Conservation (phyloP, 2,113 vertebrate genomes). For the Cryptotis parvus region DNA sequence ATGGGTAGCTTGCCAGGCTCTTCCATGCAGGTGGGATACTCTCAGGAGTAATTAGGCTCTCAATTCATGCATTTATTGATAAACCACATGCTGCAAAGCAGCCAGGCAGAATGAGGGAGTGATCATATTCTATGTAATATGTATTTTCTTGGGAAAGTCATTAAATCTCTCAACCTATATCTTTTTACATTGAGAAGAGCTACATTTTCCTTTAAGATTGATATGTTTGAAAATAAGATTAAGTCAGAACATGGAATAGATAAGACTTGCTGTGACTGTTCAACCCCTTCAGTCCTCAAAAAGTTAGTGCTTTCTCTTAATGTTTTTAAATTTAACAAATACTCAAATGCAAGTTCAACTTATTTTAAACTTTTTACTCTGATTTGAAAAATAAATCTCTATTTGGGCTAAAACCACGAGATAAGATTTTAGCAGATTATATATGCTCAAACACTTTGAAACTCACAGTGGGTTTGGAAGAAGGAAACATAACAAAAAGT, state of each 20-base stretch:
- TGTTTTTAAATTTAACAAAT: not conserved
- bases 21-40: too few relatives aligned
- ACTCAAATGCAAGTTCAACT: not conserved
- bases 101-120: too few relatives aligned
- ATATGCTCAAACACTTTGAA: too few relatives aligned
- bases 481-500: not conserved
- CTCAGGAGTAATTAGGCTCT: too few relatives aligned
- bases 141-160: not conserved
- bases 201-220: not conserved
- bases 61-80: too few relatives aligned
- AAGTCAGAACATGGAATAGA: not conserved
- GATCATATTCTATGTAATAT: not conserved
- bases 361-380: not conserved
- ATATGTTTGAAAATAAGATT: conserved; percentile 1
- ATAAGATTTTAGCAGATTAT: too few relatives aligned
- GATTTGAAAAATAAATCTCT: not conserved
- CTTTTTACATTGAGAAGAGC: not conserved
- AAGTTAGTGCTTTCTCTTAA: not conserved
- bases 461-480: too few relatives aligned
- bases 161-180: not conserved
- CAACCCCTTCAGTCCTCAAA: fast-evolving
- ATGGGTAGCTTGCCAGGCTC: too few relatives aligned
- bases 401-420: too few relatives aligned
- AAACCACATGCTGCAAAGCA: too few relatives aligned
- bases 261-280: not conserved